These are phyloP conservation scores for Cygnus olor DNA, from an alignment of 2,797 vertebrate genomes.

Conservation along the genomic window DNA sequence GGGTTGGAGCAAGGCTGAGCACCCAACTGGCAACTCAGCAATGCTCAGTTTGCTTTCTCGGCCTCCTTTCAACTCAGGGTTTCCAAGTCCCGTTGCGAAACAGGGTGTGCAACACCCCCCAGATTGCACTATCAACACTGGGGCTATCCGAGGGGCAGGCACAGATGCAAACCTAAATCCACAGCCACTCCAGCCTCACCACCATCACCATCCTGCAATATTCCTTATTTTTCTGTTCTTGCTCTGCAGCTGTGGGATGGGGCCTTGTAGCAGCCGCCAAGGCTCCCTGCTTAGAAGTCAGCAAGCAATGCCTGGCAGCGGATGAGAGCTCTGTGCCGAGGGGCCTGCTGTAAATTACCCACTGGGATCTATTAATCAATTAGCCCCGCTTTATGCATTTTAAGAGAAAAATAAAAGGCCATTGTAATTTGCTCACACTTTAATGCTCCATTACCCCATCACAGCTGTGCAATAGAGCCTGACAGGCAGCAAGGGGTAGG, in stretches of 20 bases:
- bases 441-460: not conserved
- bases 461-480: not conserved
- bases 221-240: not conserved
- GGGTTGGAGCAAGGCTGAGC: not conserved
- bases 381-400: not conserved
- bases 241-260: not conserved
- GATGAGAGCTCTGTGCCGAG: not conserved
- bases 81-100: not conserved
- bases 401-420: not conserved
- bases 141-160: not conserved
- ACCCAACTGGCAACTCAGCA: not conserved
- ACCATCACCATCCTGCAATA: not conserved
- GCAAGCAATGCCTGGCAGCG: not conserved
- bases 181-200: not conserved
- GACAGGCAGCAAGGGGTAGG: not conserved
- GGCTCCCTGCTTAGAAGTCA: not conserved
- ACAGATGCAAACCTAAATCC: not conserved
- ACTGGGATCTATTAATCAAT: not conserved
- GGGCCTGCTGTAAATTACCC: not conserved
- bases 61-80: fast-evolving
- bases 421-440: not conserved
- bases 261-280: fast-evolving
- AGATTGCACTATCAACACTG: not conserved
- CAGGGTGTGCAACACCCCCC: not conserved
- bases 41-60: fast-evolving